Evolutionary conservation across 2,113 vertebrate genomes (phyloP).

Genomic region (Leucopternis melanops): DNA sequence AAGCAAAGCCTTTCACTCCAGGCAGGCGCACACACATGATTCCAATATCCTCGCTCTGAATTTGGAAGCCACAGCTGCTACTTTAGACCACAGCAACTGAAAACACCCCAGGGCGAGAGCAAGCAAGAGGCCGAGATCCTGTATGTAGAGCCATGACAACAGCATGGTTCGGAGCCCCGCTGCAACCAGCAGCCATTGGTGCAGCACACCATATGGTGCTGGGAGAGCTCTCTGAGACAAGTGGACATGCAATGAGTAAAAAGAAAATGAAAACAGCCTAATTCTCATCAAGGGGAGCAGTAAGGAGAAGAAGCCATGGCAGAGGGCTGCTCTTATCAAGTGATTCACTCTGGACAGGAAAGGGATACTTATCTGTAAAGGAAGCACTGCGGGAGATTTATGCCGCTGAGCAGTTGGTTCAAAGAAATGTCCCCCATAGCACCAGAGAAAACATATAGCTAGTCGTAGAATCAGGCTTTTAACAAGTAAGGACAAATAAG

Average conservation of each 20-base stretch:
- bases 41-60: not conserved
- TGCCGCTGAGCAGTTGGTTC: not conserved
- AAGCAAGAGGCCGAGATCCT: not conserved
- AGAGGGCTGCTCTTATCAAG: not conserved
- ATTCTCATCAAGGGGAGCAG: not conserved
- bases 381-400: not conserved
- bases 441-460: not conserved
- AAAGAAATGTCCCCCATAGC: not conserved
- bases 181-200: not conserved
- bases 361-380: not conserved
- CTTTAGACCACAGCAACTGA: slow-evolving; percentile 6
- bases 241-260: not conserved
- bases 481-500: not conserved
- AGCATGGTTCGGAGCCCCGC: fast-evolving
- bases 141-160: not conserved
- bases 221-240: not conserved
- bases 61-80: not conserved
- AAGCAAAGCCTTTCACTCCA: not conserved
- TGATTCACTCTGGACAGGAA: not conserved
- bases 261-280: not conserved
- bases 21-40: not conserved
- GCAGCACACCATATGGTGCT: not conserved
- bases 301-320: not conserved
- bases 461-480: not conserved
- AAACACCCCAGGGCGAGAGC: not conserved